Evolutionary conservation across 2,888 invertebrate species (phyloP).

Genomic region (Cylloceria caligata): DNA sequence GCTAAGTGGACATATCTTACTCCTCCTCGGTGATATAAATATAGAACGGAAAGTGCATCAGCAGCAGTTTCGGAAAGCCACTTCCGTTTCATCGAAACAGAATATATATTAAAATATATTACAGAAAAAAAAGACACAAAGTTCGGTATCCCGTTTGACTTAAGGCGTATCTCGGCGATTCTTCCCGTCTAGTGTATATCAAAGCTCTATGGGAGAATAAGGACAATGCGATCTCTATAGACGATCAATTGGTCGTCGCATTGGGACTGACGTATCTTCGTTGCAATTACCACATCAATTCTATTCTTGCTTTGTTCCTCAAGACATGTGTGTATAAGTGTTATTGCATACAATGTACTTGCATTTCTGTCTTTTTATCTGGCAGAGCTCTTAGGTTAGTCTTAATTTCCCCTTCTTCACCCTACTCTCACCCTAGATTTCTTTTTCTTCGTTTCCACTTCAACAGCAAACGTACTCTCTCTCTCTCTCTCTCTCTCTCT

Average conservation of each 20-base stretch:
- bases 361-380: constrained; percentile 13
- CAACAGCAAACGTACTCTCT: constrained; percentile 47
- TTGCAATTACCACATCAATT: neutral
- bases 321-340: neutral
- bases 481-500: constrained; percentile 41
- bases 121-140: neutral
- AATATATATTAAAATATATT: neutral
- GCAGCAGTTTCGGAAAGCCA: constrained; percentile 2
- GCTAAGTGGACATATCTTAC: neutral
- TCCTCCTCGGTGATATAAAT: neutral
- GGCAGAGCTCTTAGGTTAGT: neutral
- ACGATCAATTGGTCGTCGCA: neutral
- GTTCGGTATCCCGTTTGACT: constrained; percentile 4
- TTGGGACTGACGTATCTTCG: neutral
- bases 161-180: neutral
- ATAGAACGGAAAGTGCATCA: constrained; percentile 7
- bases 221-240: neutral
- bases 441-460: constrained; percentile 59
- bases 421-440: constrained; percentile 58
- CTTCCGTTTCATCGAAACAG: constrained; percentile 4
- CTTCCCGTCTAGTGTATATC: neutral
- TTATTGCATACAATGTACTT: neutral
- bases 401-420: constrained; percentile 37
- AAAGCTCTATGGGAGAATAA: neutral
- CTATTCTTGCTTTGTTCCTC: neutral